These are phyloP conservation scores for Ceryle rudis DNA, from an alignment of 2,797 vertebrate species.

Conservation along the genomic window DNA sequence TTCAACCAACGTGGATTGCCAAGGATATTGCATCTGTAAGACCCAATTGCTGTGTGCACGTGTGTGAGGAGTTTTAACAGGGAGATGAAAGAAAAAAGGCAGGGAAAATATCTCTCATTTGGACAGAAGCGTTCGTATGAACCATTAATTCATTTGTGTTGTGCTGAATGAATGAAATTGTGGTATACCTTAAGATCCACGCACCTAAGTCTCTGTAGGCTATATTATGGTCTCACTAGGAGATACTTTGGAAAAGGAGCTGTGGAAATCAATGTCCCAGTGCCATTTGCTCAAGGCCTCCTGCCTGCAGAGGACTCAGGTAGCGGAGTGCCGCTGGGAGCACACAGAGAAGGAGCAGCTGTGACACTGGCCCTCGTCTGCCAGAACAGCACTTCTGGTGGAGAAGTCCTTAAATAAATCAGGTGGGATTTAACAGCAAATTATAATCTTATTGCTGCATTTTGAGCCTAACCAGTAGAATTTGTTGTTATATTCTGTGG, in stretches of 20 bases:
- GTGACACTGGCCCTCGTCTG: neutral
- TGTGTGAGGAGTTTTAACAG: neutral
- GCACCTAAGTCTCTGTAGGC: neutral
- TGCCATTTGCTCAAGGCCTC: neutral
- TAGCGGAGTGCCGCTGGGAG: neutral
- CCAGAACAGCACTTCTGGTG: neutral
- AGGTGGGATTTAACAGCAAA: neutral
- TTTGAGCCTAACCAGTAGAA: neutral
- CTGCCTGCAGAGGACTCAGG: neutral
- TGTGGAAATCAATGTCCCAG: neutral
- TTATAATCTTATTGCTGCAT: neutral
- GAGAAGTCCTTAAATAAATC: neutral
- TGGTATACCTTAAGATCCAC: neutral
- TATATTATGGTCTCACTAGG: fast-evolving
- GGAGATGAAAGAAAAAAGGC: neutral
- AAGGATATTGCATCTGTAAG: neutral
- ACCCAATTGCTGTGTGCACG: neutral
- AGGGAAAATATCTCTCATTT: neutral
- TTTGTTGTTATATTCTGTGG: neutral
- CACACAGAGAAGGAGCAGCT: neutral
- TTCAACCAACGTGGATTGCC: neutral
- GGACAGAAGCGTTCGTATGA: neutral
- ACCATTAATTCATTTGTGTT: neutral
- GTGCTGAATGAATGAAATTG: neutral
- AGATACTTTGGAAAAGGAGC: neutral